These are phyloP conservation scores for Oreochromis aureus DNA, from an alignment of 2,113 vertebrate genomes.

Conservation along the genomic window DNA sequence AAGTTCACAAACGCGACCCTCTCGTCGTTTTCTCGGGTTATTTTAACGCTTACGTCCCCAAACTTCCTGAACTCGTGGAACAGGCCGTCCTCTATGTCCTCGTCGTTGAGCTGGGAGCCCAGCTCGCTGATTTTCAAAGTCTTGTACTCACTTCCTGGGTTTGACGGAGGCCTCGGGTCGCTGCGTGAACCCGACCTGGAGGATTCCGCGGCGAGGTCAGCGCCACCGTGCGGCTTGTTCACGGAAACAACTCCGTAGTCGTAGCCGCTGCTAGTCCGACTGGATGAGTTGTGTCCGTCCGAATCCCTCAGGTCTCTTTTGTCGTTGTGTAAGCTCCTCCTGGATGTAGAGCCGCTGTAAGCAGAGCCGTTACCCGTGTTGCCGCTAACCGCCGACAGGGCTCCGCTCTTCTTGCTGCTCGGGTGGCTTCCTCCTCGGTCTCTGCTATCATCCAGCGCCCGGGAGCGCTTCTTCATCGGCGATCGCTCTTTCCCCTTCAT, in stretches of 20 bases:
- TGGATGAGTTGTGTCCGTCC: conserved; percentile 72
- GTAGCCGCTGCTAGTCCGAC: conserved; percentile 71
- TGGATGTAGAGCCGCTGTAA: conserved; percentile 60
- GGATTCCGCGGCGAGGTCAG: conserved; percentile 48
- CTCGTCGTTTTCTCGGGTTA: conserved; percentile 84
- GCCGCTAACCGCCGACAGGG: conserved; percentile 45
- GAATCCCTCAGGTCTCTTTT: conserved; percentile 79
- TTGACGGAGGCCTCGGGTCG: conserved; percentile 55
- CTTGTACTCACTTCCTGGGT: conserved; percentile 84
- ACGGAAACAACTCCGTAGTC: conserved; percentile 50
- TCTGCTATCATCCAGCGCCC: conserved; percentile 78
- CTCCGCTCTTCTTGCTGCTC: conserved; percentile 78
- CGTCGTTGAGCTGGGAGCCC: conserved; percentile 90
- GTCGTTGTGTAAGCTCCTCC: conserved; percentile 75
- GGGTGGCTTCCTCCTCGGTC: conserved; percentile 78
- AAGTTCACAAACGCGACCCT: conserved; percentile 94
- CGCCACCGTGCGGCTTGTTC: conserved; percentile 39
- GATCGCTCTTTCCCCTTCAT: conserved; percentile 96
- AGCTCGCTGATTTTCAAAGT: conserved; percentile 93
- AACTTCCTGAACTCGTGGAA: conserved; percentile 97
- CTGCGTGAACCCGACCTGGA: conserved; percentile 63
- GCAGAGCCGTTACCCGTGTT: conserved; percentile 70
- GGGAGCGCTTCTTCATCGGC: conserved; percentile 87
- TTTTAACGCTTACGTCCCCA: conserved; percentile 94
- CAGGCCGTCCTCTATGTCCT: conserved; percentile 92